Conservation (phyloP, 2,888 invertebrate genomes). For the Brachyopa scutellaris region DNA sequence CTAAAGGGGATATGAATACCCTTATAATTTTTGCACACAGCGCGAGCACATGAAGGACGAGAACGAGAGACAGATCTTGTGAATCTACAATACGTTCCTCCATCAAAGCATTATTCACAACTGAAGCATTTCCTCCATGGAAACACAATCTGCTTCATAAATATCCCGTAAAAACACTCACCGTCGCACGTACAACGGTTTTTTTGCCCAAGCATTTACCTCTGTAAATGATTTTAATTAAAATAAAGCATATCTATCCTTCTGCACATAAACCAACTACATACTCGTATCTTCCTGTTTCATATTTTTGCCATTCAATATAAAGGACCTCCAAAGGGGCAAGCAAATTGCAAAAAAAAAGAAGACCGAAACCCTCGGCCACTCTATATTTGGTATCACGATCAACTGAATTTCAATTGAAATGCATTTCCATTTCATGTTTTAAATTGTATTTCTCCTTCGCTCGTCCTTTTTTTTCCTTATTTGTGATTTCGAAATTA, state of each 20-base stretch:
- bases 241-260: conserved; percentile 28
- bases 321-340: conserved; percentile 39
- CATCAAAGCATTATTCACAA: too few relatives aligned
- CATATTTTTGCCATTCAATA: conserved; percentile 50
- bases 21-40: too few relatives aligned
- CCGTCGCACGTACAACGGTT: neutral
- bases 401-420: conserved; percentile 63
- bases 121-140: too few relatives aligned
- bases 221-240: conserved; percentile 37
- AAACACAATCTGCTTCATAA: neutral
- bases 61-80: too few relatives aligned
- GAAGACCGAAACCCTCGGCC: neutral
- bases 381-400: conserved; percentile 25
- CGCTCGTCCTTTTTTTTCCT: neutral
- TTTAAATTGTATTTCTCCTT: neutral
- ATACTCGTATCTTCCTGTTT: conserved; percentile 25
- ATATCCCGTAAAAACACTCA: neutral
- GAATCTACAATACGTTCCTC: too few relatives aligned
- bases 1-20: too few relatives aligned
- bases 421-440: conserved; percentile 54
- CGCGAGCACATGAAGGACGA: too few relatives aligned
- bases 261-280: conserved; percentile 1
- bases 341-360: conserved; percentile 23
- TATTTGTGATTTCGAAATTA: conserved; percentile 42
- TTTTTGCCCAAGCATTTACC: conserved; percentile 1